Evolutionary conservation across 2,888 invertebrate species (phyloP).

Genomic region (Amiota mariae): DNA sequence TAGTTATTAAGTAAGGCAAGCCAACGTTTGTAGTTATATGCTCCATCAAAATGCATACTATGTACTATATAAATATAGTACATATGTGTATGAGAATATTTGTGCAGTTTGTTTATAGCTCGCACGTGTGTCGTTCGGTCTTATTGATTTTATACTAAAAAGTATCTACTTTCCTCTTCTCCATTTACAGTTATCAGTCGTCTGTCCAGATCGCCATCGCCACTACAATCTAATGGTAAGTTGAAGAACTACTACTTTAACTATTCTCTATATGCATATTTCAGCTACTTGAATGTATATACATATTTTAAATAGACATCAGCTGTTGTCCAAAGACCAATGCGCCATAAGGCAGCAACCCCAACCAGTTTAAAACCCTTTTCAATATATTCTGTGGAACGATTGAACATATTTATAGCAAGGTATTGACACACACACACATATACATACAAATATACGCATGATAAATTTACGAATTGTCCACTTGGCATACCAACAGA

Average conservation of each 20-base stretch:
- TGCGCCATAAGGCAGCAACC: conserved; percentile 18
- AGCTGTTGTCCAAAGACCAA: conserved; percentile 58
- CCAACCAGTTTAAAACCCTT: not conserved
- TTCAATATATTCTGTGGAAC: conserved; percentile 13
- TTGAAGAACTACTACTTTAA: conserved; percentile 44
- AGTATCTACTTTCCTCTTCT: conserved; percentile 31
- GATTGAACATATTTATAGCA: conserved; percentile 9
- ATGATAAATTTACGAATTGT: conserved; percentile 69
- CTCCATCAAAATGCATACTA: not conserved
- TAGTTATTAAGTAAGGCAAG: conserved; percentile 32
- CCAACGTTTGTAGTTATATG: not conserved
- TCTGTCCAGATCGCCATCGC: conserved; percentile 85
- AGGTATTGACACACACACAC: not conserved
- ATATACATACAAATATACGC: conserved; percentile 33
- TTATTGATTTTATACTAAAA: conserved; percentile 37
- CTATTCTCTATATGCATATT: conserved; percentile 22
- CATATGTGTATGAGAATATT: not conserved
- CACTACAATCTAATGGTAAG: conserved; percentile 84
- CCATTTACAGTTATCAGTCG: conserved; percentile 75
- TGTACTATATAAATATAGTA: not conserved
- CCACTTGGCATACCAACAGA: conserved; percentile 49
- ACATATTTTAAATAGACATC: conserved; percentile 44
- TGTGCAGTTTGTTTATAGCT: conserved; percentile 34
- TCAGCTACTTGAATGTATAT: conserved; percentile 20
- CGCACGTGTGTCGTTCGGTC: conserved; percentile 42